Evolutionary conservation across 2,113 vertebrate genomes (phyloP).

Genomic region (Platichthys stellatus): DNA sequence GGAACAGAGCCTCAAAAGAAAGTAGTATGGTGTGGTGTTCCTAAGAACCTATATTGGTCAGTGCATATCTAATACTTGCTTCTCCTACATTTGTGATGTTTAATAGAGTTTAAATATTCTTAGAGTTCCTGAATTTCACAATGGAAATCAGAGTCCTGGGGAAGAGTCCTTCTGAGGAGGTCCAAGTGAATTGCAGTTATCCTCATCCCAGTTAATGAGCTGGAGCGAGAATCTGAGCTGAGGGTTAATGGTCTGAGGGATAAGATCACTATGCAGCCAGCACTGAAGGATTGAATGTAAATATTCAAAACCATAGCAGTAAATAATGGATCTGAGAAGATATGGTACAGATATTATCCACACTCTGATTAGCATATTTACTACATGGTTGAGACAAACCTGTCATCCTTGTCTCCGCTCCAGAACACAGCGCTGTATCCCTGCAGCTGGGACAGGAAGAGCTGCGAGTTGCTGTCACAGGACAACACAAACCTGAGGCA

Average conservation of each 20-base stretch:
- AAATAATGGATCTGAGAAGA: too few relatives aligned
- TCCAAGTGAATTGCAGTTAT: not conserved
- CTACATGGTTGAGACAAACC: slow-evolving; percentile 72
- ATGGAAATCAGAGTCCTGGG: not conserved
- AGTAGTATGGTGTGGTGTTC: too few relatives aligned
- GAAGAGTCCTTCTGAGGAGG: not conserved
- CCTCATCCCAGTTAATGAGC: not conserved
- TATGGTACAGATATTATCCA: too few relatives aligned
- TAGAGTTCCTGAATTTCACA: too few relatives aligned
- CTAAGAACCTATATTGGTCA: too few relatives aligned
- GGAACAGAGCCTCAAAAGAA: too few relatives aligned
- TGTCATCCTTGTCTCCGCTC: slow-evolving; percentile 88
- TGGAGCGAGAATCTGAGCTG: not conserved
- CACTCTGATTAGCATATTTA: not conserved
- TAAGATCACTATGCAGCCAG: not conserved
- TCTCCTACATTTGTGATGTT: too few relatives aligned
- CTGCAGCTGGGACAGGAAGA: slow-evolving; percentile 90
- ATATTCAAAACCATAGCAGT: too few relatives aligned
- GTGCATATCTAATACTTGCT: too few relatives aligned
- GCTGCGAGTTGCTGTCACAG: slow-evolving; percentile 87
- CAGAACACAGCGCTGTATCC: slow-evolving; percentile 92
- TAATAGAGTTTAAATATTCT: too few relatives aligned
- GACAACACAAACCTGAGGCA: slow-evolving; percentile 88
- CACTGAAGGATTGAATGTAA: not conserved
- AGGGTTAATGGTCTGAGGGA: not conserved